Evolutionary conservation across 1,140 invertebrate species (phyloP).

Genomic region (Drosophila guanche): DNA sequence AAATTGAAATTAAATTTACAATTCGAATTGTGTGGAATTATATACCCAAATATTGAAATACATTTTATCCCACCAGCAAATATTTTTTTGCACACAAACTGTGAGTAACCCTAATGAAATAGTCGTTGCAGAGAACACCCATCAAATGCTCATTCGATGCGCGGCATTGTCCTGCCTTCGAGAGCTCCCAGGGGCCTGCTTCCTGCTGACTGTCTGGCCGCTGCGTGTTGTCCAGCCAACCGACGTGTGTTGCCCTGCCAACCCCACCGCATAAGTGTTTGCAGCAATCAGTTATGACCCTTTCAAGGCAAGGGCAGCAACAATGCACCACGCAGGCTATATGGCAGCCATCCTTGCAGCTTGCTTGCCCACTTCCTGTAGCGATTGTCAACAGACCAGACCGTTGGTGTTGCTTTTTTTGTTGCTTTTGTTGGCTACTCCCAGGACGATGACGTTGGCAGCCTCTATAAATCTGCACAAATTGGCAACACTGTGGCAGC

Average conservation of each 20-base stretch:
- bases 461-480: constrained; percentile 80
- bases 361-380: constrained; percentile 68
- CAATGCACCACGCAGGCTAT: constrained; percentile 39
- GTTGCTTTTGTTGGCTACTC: constrained; percentile 20
- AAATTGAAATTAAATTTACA: too few relatives aligned
- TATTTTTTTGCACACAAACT: constrained; percentile 11
- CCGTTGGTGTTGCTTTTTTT: constrained; percentile 44
- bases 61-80: constrained; percentile 9
- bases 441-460: constrained; percentile 38
- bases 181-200: constrained; percentile 9
- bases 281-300: constrained; percentile 77
- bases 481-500: constrained; percentile 79
- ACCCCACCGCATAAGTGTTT: constrained; percentile 56
- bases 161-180: constrained; percentile 28
- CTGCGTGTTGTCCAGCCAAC: constrained; percentile 26
- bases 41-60: neutral
- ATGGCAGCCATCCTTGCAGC: constrained; percentile 50
- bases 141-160: constrained; percentile 59
- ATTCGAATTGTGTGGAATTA: too few relatives aligned
- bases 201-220: constrained; percentile 7
- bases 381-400: constrained; percentile 72
- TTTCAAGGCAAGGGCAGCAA: constrained; percentile 39
- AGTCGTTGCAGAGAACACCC: constrained; percentile 39
- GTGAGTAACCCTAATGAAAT: constrained; percentile 35
- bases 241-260: neutral